These are phyloP conservation scores for Myrmecobius fasciatus DNA, from an alignment of 2,113 vertebrate genomes.

Conservation along the genomic window DNA sequence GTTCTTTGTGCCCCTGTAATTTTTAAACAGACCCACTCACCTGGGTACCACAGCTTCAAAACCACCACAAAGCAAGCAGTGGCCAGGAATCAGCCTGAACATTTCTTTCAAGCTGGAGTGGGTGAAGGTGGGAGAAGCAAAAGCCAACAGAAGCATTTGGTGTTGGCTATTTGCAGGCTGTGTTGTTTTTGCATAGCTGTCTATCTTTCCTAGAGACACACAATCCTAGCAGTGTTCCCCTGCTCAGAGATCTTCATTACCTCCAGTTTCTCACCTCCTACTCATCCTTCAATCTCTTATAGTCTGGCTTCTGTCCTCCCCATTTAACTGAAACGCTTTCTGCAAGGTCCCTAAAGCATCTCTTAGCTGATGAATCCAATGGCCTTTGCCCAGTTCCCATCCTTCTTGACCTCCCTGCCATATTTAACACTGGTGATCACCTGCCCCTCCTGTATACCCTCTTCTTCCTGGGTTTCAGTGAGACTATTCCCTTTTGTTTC, in stretches of 20 bases:
- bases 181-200: background rate
- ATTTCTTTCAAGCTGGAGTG: background rate
- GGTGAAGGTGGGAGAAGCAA: background rate
- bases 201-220: background rate
- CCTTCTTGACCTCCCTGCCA: background rate
- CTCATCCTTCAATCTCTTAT: background rate
- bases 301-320: background rate
- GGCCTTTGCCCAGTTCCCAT: background rate
- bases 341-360: background rate
- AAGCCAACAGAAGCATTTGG: background rate
- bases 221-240: background rate
- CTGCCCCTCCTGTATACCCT: background rate
- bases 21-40: background rate
- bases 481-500: background rate
- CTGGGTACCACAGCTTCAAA: background rate
- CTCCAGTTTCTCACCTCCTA: background rate
- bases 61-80: background rate
- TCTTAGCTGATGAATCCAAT: background rate
- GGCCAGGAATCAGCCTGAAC: background rate
- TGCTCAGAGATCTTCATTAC: background rate
- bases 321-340: background rate
- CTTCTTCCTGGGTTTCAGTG: background rate
- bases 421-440: background rate
- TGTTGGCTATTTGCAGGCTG: background rate
- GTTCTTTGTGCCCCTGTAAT: background rate